Conservation (phyloP, 2,113 vertebrate species). For the Kryptolebias marmoratus region DNA sequence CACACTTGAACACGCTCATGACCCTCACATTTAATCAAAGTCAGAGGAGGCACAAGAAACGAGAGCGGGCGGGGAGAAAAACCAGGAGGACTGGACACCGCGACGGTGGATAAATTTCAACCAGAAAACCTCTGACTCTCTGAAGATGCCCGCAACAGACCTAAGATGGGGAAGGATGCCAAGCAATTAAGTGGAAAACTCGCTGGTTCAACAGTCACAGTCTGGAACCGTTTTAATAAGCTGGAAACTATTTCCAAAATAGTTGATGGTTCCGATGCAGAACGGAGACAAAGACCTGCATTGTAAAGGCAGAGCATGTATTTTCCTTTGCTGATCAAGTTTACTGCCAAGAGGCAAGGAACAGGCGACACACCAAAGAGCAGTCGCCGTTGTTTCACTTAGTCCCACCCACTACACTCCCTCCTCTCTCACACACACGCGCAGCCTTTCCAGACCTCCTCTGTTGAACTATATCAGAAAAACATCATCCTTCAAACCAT, state of each 20-base stretch:
- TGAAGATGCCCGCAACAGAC: constrained; percentile 68
- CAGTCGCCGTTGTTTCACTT: constrained; percentile 69
- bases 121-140: constrained; percentile 55
- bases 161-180: constrained; percentile 71
- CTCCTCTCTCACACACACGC: constrained; percentile 49
- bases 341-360: constrained; percentile 73
- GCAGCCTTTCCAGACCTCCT: constrained; percentile 54
- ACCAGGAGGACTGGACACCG: not conserved
- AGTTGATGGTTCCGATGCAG: constrained; percentile 78
- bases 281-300: constrained; percentile 81
- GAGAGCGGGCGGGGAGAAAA: not conserved
- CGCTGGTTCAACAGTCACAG: constrained; percentile 77
- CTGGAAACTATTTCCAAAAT: constrained; percentile 86
- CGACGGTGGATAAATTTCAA: constrained; percentile 38
- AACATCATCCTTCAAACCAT: constrained; percentile 55
- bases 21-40: constrained; percentile 49
- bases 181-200: constrained; percentile 80
- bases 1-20: constrained; percentile 32
- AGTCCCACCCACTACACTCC: constrained; percentile 36
- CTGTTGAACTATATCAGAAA: constrained; percentile 53
- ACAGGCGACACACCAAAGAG: constrained; percentile 75
- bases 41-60: not conserved
- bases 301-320: constrained; percentile 76
- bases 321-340: constrained; percentile 77
- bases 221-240: constrained; percentile 85